Evolutionary conservation across 2,113 vertebrate genomes (phyloP), one percentile per base, ranked within the genome.

Genomic region (Ailurus styani): DNA sequence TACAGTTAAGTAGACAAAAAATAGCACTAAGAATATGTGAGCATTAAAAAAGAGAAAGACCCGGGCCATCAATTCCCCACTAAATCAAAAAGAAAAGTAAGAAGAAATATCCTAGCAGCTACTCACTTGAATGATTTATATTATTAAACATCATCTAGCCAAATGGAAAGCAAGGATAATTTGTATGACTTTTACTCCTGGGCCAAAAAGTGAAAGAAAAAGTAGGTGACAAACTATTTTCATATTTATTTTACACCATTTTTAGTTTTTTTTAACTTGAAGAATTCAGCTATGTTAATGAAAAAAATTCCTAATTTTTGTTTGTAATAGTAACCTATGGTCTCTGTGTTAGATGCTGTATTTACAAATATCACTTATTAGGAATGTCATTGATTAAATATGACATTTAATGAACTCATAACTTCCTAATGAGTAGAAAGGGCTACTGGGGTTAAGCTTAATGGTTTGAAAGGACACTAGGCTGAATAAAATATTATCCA

Each of bases 351-450:
- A 45, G 11, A 25, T 90, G 14, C 5, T 45, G 0, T 25, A 52
- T 45, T 14, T 82, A 72, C 1, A 78, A 81, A 40, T 50, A 34
- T 64, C 45, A 40, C 12, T n/a, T 54, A 34, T 73, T 81, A 82
- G 34, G 29, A 82, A 52, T 79, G 40, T 11, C 47, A 77, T 85
- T 87, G 68, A 91, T 88, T 84, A 90, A 89, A 79, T 62, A 84
- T 79, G 75, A 42, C 77, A 52, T 75, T 88, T 84, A 96, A 87
- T 81, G 34, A 52, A 81, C 31, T 86, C 52, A 62, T 29, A 70
- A 90, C 70, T 66, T 78, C 91, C 64, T 89, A 50, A 89, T 78
- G n/a, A 87, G 52, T 72, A 93, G 79, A 57, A 90, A 95, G 85
- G 17, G 4, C 21, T 64, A 88, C 6, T 57, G 18, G 13, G n/a